phyloP scores from a whole-genome alignment of 2,888 invertebrate species.

The Cotesia congregata region DNA sequence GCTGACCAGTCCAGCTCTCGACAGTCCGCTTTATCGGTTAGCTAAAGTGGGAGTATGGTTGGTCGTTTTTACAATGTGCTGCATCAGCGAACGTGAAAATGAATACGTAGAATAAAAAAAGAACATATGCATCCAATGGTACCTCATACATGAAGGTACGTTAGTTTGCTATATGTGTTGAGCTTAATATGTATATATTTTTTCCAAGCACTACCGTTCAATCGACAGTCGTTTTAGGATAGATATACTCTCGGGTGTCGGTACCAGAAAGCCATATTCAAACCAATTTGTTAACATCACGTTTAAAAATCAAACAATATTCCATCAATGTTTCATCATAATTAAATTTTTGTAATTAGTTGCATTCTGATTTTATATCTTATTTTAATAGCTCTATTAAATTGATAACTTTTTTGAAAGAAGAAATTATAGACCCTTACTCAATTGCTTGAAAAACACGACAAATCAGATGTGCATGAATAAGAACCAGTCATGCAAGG shows the following conservation, averaged over 20 bases:
- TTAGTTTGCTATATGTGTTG: background rate
- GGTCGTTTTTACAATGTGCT: slow-evolving; percentile 58
- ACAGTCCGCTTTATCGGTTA: slow-evolving; percentile 4
- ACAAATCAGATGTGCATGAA: no score
- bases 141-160: slow-evolving; percentile 28
- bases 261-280: slow-evolving; percentile 66
- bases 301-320: slow-evolving; percentile 68
- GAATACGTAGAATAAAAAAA: slow-evolving; percentile 54
- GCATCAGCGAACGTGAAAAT: slow-evolving; percentile 67
- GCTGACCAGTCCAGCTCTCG: slow-evolving; percentile 32
- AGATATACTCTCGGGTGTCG: slow-evolving; percentile 61
- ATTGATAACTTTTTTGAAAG: no score
- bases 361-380: background rate
- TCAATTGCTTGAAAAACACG: no score
- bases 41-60: slow-evolving; percentile 36
- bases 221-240: slow-evolving; percentile 59
- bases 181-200: slow-evolving; percentile 36
- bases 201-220: slow-evolving; percentile 42
- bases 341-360: background rate
- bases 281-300: slow-evolving; percentile 68
- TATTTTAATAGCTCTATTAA: no score
- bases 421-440: no score
- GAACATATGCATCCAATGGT: slow-evolving; percentile 34
- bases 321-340: slow-evolving; percentile 51
- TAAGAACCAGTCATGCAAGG: no score